Base-by-base conservation (phyloP, 2,797 vertebrate species). In the Australoheros facetus region DNA sequence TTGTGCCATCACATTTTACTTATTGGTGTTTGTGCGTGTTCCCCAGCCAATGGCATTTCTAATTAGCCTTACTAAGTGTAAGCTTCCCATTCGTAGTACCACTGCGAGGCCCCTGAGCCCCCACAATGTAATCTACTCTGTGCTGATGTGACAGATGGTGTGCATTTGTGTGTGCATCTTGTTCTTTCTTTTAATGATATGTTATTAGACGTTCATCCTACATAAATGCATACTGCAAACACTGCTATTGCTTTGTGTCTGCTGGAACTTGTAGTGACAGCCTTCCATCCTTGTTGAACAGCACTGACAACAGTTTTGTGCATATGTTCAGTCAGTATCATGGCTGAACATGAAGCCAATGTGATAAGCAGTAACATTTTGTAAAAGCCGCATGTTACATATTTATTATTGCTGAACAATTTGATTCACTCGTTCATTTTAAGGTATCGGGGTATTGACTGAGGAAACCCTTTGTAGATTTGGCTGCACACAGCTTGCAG, bases 111-210 rank as follows among this genome's bases (percentile, higher is more conserved):
- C 74, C 73, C 85, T 85, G 83, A 90, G 87, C 86, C 83, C 78
- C 83, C 78, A 75, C 89, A 57, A 84, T 87, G 78, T 95, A 96
- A 95, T 95, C 95, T 93, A 85, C 83, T 84, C 86, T 60, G 85
- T 93, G 91, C 94, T 92, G 90, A 88, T 94, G 89, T 90, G 92
- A 93, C 94, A 96, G 94, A 95, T 95, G 93, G 95, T 85, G 88
- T 70, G 80, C 59, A 72, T 83, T 72, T 79, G 45, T 81, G 80
- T 81, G 60, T 78, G 79, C 34, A 32, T 82, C 51, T 80, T 30
- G 32, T 77, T 58, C 70, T 32, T 88, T 71, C 70, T 79, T 84
- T 86, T 82, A 85, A 89, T 78, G 54, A 87, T 53, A 72, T 30
- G 12, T 59, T 84, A 32, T 26, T 53, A 60, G 75, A 56, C 42